These are phyloP conservation scores for Crocidura indochinensis DNA, from an alignment of 2,797 vertebrate species.

Conservation along the genomic window DNA sequence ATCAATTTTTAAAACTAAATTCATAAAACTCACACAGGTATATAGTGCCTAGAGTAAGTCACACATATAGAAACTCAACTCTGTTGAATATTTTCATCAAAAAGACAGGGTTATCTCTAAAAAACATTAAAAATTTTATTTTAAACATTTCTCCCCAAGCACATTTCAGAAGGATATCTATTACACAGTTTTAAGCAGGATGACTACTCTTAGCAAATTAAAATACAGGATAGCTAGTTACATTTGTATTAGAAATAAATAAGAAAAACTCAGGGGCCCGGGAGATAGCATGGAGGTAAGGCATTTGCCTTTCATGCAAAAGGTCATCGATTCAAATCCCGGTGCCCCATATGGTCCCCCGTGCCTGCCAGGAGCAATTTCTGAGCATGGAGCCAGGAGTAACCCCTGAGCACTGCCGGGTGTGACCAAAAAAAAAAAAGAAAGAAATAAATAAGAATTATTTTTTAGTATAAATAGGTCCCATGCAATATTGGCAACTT, in stretches of 20 bases:
- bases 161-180: slow-evolving; percentile 27
- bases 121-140: slow-evolving; percentile 57
- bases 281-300: too few relatives aligned
- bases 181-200: slow-evolving; percentile 7
- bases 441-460: too few relatives aligned
- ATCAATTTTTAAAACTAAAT: neutral
- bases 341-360: too few relatives aligned
- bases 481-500: neutral
- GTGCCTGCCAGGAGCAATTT: too few relatives aligned
- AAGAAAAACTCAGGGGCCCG: too few relatives aligned
- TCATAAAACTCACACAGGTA: slow-evolving; percentile 14
- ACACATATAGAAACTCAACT: slow-evolving; percentile 42
- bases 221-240: slow-evolving; percentile 19
- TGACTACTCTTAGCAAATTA: slow-evolving; percentile 35
- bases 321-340: too few relatives aligned
- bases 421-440: too few relatives aligned
- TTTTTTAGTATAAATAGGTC: slow-evolving; percentile 8
- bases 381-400: too few relatives aligned
- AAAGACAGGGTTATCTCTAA: slow-evolving; percentile 6
- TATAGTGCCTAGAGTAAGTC: slow-evolving; percentile 9
- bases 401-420: too few relatives aligned
- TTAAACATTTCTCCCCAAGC: slow-evolving; percentile 37
- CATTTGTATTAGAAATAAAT: slow-evolving; percentile 51
- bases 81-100: slow-evolving; percentile 47
- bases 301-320: too few relatives aligned